Evolutionary conservation across 2,113 vertebrate species (phyloP).

Genomic region (Tupaia chinensis): DNA sequence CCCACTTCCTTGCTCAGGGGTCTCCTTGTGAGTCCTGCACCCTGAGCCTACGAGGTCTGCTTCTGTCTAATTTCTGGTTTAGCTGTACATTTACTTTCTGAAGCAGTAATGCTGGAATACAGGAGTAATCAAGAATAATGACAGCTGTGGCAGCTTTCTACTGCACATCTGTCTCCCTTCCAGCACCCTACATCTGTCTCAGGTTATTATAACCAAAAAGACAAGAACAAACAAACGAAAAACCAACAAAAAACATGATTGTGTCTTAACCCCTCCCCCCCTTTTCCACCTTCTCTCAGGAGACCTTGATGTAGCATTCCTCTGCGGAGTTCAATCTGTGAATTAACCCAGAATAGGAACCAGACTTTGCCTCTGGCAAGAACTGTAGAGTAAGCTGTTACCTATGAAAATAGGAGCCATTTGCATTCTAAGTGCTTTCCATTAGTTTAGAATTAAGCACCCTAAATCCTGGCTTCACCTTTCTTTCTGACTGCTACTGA

Average conservation of each 20-base stretch:
- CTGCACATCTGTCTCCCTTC: no score
- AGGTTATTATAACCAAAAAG: neutral
- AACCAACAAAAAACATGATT: no score
- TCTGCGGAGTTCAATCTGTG: neutral
- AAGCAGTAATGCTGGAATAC: neutral
- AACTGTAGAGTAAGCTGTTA: neutral
- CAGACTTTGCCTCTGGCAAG: neutral
- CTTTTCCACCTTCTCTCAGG: neutral
- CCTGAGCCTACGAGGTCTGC: rapidly evolving
- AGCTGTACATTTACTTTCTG: neutral
- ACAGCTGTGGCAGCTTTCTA: neutral
- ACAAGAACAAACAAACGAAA: no score
- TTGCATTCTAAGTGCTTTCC: neutral
- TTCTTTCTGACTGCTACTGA: neutral
- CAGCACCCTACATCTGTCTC: no score
- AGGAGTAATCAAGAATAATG: neutral
- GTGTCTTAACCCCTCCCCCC: no score
- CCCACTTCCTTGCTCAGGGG: neutral
- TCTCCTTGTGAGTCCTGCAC: neutral
- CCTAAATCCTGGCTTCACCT: neutral
- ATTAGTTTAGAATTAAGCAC: neutral
- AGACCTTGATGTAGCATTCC: neutral
- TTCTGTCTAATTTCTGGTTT: neutral
- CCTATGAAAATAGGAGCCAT: neutral
- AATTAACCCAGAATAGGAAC: neutral